phyloP scores from a whole-genome alignment of 2,888 invertebrate species.

The Lepidonotus clava region DNA sequence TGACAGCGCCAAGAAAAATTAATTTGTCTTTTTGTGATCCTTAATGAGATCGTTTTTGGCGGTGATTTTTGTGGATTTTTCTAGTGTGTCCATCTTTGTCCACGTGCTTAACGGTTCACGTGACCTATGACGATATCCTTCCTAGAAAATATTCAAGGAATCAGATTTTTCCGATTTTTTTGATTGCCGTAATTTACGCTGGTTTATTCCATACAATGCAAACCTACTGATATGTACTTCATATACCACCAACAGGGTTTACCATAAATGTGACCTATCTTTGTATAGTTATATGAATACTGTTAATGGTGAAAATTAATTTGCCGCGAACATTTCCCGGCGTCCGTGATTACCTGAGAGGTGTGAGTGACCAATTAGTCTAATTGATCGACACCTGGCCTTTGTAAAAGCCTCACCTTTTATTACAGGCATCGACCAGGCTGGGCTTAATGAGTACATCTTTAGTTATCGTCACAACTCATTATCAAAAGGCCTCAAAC shows the following conservation, averaged over 20 bases:
- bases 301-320: neutral
- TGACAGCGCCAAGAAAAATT: constrained; percentile 15
- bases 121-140: neutral
- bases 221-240: too few relatives aligned
- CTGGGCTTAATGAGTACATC: constrained; percentile 5
- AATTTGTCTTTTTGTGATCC: constrained; percentile 11
- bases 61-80: constrained; percentile 7
- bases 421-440: neutral
- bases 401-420: constrained; percentile 23
- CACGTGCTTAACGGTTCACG: constrained; percentile 28
- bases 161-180: too few relatives aligned
- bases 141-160: too few relatives aligned
- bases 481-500: constrained; percentile 24
- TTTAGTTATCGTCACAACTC: constrained; percentile 31
- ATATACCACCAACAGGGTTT: too few relatives aligned
- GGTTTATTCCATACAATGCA: too few relatives aligned
- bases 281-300: too few relatives aligned
- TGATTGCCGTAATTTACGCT: too few relatives aligned
- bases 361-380: constrained; percentile 31
- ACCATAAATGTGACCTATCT: too few relatives aligned
- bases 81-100: constrained; percentile 31
- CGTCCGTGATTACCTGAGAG: constrained; percentile 1
- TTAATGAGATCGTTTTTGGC: constrained; percentile 19
- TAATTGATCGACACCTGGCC: constrained; percentile 28
- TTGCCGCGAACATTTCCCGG: neutral